These are phyloP conservation scores for Dallia pectoralis DNA, from an alignment of 2,797 vertebrate genomes.

Conservation along the genomic window DNA sequence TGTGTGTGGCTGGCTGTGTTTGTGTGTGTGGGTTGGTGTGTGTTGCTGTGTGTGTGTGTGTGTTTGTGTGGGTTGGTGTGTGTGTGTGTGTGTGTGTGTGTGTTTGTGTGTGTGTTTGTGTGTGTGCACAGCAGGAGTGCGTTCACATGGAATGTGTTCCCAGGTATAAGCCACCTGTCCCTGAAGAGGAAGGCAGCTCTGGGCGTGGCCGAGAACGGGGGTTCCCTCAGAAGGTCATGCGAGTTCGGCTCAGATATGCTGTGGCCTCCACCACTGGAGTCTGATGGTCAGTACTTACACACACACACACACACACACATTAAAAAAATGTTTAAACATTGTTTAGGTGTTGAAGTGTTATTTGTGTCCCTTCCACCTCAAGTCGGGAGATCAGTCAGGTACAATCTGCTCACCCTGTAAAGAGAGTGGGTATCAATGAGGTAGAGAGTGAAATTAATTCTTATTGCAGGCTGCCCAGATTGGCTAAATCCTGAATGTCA, in stretches of 20 bases:
- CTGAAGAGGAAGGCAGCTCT: conserved; percentile 79
- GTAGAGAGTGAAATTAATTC: too few species aligned
- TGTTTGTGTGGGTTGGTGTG: neutral
- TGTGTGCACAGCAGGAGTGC: neutral
- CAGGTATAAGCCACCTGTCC: conserved; percentile 77
- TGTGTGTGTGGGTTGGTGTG: neutral
- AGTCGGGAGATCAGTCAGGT: too few species aligned
- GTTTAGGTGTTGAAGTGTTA: neutral
- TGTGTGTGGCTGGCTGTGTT: neutral
- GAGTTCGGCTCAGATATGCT: conserved; percentile 82
- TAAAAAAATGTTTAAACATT: too few species aligned
- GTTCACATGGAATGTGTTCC: neutral
- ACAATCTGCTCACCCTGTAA: too few species aligned
- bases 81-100: neutral
- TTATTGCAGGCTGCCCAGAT: too few species aligned
- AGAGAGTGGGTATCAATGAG: too few species aligned
- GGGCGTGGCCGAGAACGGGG: conserved; percentile 77
- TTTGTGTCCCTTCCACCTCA: too few species aligned
- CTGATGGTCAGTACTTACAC: conserved; percentile 68
- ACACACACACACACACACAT: conserved; percentile 1
- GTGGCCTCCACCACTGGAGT: conserved; percentile 81
- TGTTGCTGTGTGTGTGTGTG: neutral
- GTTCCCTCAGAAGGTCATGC: conserved; percentile 77
- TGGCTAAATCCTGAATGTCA: too few species aligned
- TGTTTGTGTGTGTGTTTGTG: neutral